Conservation (phyloP, 1,140 invertebrate genomes). For the Limonius californicus region DNA sequence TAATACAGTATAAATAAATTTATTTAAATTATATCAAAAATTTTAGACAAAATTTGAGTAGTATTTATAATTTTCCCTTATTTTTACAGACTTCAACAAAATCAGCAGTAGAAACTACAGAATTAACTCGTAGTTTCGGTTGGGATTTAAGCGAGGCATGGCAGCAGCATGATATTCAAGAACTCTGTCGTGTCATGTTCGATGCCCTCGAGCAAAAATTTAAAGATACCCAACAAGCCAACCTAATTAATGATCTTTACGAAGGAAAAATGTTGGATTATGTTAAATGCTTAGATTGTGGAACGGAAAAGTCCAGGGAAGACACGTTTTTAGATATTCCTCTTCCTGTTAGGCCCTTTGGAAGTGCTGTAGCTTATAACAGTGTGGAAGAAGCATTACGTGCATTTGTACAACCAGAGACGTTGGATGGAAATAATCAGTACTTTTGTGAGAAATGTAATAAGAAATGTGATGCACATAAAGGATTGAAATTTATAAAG, state of each 20-base stretch:
- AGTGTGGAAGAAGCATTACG: conserved; percentile 82
- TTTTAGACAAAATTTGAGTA: background rate
- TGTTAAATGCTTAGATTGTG: conserved; percentile 86
- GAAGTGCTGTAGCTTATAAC: conserved; percentile 70
- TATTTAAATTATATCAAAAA: background rate
- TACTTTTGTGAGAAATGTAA: conserved; percentile 88
- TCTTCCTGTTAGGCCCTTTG: conserved; percentile 82
- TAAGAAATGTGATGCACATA: conserved; percentile 87
- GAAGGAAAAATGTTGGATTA: conserved; percentile 88
- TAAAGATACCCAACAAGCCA: conserved; percentile 77
- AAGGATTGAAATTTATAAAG: conserved; percentile 83
- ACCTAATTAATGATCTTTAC: conserved; percentile 71
- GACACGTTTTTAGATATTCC: conserved; percentile 89
- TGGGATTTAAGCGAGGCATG: conserved; percentile 89
- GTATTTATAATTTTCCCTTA: background rate
- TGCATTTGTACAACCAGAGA: conserved; percentile 85
- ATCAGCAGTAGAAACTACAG: conserved; percentile 79
- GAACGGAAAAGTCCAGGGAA: conserved; percentile 76
- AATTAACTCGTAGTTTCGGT: conserved; percentile 85
- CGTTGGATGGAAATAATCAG: conserved; percentile 81
- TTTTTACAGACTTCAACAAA: conserved; percentile 64
- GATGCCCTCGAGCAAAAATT: conserved; percentile 86
- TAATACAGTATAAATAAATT: too few species aligned
- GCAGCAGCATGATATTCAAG: conserved; percentile 93
- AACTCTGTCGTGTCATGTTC: conserved; percentile 88